Evolutionary conservation across 1,140 invertebrate species (phyloP), one percentile per base, ranked within the genome.

Genomic region (Diachasma alloeum): DNA sequence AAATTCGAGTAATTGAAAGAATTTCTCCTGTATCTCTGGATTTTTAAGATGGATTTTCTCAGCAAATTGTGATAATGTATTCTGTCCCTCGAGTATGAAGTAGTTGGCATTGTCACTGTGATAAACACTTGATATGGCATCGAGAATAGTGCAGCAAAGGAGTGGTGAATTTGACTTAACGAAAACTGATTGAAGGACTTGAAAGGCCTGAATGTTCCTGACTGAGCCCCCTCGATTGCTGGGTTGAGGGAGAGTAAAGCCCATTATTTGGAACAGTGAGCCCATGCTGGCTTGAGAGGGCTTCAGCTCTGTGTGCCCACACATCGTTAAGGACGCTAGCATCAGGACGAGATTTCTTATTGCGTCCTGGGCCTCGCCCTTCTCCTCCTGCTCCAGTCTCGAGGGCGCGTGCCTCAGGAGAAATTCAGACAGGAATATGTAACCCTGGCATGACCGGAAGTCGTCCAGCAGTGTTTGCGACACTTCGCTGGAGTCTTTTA

Each of bases 41-140:
- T 95, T 94, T 90, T 99, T 99, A 3, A 93, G 87, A 82, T 98
- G 94, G 80, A 99, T 97, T 85, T 96, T 96, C 85, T 99, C 98
- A 1, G 97, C 96, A 90, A 99, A 99, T 87, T 98, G 96, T 81
- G 96, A 97, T 9, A 99, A 90, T 4, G 97, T 99, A 85, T 98
- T 96, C 88, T 99, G 96, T 81, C 96, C 95, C 89, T 99, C 98
- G 0, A 99, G 91, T 83, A 99, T 99, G 87, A 99, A 99, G 89
- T 99, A 99, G 90, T 99, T 99, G 17, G 97, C 97, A 87, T 97
- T 96, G 88, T 99, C 98, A 22, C 98, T 97, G 87, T 98, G 97
- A 88, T 99, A 99, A 13, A 99, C 95, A 80, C 96, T 97, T 13
- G 95, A 97, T 85, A 99, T 98, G 1, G 97, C 97, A 86, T 99